phyloP scores from a whole-genome alignment of 2,113 vertebrate genomes.

The Crotalus helleri region DNA sequence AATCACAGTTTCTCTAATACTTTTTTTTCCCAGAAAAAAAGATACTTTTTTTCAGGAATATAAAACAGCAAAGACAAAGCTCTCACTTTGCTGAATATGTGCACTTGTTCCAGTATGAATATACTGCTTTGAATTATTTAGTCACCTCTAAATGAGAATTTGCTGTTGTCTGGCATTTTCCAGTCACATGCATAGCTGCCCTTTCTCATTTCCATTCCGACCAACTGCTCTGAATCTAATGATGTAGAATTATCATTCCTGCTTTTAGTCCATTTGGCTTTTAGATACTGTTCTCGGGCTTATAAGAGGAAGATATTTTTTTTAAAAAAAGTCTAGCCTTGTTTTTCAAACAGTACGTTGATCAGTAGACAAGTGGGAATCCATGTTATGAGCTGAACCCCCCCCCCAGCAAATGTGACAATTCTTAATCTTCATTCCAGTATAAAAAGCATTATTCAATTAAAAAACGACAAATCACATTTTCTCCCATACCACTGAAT shows the following conservation, averaged over 20 bases:
- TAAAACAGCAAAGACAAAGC: background rate
- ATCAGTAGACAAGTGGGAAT: background rate
- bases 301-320: background rate
- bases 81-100: background rate
- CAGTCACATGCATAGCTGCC: background rate
- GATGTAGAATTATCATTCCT: background rate
- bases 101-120: background rate
- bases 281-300: background rate
- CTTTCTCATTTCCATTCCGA: background rate
- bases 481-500: background rate
- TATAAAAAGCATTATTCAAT: background rate
- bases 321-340: background rate
- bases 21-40: background rate
- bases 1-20: background rate
- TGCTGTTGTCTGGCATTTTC: background rate
- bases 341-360: background rate
- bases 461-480: background rate
- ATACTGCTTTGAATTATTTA: constrained; percentile 4
- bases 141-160: constrained; percentile 10
- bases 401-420: background rate
- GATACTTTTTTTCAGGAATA: background rate
- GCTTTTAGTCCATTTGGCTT: background rate
- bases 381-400: background rate
- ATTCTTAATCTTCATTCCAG: background rate
- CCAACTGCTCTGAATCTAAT: background rate